Percentiles rank a stretch among this genome's conserved stretches.
Evolutionary conservation across 2,113 vertebrate genomes (phyloP).

Genomic region (Candoia aspera): DNA sequence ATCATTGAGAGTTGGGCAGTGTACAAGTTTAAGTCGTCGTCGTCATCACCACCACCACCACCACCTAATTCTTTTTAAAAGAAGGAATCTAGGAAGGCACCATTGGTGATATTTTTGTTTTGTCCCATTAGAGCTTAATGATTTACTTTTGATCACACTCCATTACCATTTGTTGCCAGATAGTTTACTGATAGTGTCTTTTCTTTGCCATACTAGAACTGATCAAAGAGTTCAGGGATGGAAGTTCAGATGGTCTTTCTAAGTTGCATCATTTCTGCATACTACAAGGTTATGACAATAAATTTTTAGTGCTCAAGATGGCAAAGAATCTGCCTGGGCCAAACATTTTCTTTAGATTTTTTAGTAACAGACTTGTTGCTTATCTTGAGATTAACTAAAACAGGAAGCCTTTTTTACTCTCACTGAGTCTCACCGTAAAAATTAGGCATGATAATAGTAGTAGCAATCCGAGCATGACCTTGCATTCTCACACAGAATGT

Average conservation of each 20-base stretch:
- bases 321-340: background rate
- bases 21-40: background rate
- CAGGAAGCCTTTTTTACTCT: background rate
- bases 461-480: background rate
- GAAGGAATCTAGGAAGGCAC: background rate
- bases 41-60: background rate
- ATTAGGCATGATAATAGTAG: background rate
- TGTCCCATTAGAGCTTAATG: background rate
- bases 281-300: background rate
- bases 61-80: slow-evolving; percentile 35
- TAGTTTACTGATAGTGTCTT: background rate
- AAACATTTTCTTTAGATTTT: background rate
- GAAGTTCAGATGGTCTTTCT: background rate
- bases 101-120: background rate
- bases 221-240: background rate
- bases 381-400: background rate
- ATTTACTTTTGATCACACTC: background rate
- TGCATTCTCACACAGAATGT: background rate
- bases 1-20: background rate
- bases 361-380: background rate
- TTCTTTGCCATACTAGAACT: background rate
- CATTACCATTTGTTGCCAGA: background rate
- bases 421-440: background rate
- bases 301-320: background rate
- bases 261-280: background rate